A percentile compares a stretch with the other conserved stretches of the same genome.
Conservation (phyloP, 2,888 invertebrate species). For the Ditula angustiorana region DNA sequence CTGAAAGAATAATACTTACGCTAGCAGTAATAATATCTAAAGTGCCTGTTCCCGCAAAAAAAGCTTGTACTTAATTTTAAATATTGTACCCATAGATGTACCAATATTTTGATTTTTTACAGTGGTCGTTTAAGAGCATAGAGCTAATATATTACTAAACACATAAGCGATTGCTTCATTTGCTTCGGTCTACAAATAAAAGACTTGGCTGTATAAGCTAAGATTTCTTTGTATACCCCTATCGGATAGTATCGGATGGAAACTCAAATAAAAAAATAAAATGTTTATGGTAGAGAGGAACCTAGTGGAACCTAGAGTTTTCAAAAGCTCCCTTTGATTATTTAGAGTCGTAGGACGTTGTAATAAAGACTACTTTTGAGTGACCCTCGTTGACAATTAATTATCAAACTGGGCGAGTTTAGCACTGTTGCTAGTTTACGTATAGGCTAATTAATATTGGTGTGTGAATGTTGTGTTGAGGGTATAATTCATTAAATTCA, state of each 20-base stretch:
- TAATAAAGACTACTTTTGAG: background rate
- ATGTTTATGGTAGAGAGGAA: slow-evolving; percentile 2
- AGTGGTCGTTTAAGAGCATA: no score
- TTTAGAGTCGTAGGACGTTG: background rate
- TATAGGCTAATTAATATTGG: background rate
- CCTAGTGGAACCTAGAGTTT: background rate
- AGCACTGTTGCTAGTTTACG: background rate
- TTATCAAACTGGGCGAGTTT: slow-evolving; percentile 14
- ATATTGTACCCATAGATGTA: no score
- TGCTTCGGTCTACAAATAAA: no score
- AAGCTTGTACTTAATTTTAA: no score
- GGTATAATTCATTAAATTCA: background rate
- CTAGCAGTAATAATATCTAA: background rate
- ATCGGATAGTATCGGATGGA: no score
- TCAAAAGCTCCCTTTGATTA: background rate
- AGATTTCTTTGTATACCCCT: no score
- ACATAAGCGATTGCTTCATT: no score
- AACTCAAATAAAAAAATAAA: no score
- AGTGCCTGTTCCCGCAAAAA: no score
- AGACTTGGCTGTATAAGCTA: no score
- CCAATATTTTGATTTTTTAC: no score
- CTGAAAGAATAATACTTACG: background rate
- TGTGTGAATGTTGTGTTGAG: background rate
- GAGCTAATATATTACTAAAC: no score
- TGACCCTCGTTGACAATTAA: background rate